These are phyloP conservation scores for Rotaria sp. DNA, from an alignment of 2,888 invertebrate species.

Conservation along the genomic window DNA sequence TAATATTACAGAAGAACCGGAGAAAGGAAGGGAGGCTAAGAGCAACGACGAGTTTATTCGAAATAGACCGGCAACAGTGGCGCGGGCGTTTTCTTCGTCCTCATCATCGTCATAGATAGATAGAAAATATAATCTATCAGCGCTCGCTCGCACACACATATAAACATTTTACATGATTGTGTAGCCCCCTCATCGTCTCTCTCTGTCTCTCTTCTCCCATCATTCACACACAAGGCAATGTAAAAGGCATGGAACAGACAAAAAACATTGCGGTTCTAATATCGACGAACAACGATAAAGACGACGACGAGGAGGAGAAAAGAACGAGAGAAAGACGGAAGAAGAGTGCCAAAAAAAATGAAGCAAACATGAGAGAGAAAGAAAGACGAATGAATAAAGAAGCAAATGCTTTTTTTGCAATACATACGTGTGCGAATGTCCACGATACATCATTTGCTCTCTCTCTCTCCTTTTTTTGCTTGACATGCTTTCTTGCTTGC, in stretches of 20 bases:
- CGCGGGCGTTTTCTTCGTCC: not conserved
- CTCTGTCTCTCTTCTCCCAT: not conserved
- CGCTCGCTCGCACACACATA: not conserved
- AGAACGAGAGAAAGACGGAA: conserved; percentile 9
- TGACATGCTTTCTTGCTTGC: not conserved
- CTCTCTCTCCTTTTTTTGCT: not conserved
- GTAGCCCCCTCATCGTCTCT: not conserved
- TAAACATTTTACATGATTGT: not conserved
- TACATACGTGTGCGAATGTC: conserved; percentile 4
- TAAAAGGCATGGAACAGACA: not conserved
- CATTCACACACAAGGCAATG: not conserved
- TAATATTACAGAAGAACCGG: not conserved
- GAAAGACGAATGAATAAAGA: conserved; percentile 2
- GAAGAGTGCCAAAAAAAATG: conserved; percentile 16
- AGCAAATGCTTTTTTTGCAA: not conserved
- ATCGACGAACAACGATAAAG: not conserved
- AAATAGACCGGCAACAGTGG: not conserved
- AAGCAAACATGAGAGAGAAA: conserved; percentile 10
- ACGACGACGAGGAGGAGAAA: not conserved
- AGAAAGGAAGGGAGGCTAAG: not conserved
- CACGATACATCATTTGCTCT: not conserved
- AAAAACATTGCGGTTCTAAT: conserved; percentile 5
- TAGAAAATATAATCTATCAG: not conserved
- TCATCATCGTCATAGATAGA: not conserved
- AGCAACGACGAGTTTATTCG: not conserved